Percentiles rank a stretch among this genome's conserved stretches.
Evolutionary conservation across 2,113 vertebrate species (phyloP).

Genomic region (Oncorhynchus gorbuscha): DNA sequence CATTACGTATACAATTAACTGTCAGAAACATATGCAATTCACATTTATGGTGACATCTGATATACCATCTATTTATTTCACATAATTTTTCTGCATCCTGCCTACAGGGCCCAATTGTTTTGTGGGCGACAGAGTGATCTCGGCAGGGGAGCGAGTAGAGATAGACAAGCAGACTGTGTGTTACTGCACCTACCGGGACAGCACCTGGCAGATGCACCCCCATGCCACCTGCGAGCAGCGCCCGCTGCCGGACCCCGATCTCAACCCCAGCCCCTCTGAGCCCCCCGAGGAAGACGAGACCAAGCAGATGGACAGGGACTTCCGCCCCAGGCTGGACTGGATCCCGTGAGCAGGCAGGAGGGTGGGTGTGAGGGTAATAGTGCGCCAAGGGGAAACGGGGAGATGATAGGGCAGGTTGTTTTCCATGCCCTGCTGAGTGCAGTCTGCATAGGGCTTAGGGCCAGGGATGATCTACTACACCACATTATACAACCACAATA

Average conservation of each 20-base stretch:
- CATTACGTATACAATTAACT: no score
- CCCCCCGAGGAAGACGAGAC: slow-evolving; percentile 34
- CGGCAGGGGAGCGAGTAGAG: slow-evolving; percentile 70
- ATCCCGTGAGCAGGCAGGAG: slow-evolving; percentile 60
- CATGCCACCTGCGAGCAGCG: slow-evolving; percentile 57
- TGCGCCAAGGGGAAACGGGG: background rate
- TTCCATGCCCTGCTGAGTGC: slow-evolving; percentile 26
- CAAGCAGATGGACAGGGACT: slow-evolving; percentile 23
- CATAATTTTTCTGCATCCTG: background rate
- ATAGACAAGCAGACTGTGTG: slow-evolving; percentile 65
- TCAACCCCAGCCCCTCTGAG: slow-evolving; percentile 28
- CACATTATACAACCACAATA: background rate
- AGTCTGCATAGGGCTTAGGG: slow-evolving; percentile 25
- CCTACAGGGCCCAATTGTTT: slow-evolving; percentile 77
- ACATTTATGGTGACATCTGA: background rate
- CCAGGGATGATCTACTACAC: slow-evolving; percentile 9
- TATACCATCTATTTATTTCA: background rate
- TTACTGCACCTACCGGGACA: slow-evolving; percentile 71
- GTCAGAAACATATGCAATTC: no score
- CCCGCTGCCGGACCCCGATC: slow-evolving; percentile 7
- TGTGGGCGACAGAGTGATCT: slow-evolving; percentile 71
- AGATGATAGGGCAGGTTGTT: slow-evolving; percentile 17
- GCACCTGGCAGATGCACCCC: slow-evolving; percentile 71
- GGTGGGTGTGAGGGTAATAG: background rate
- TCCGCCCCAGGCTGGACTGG: slow-evolving; percentile 56